Evolutionary conservation across 2,113 vertebrate genomes (phyloP).

Genomic region (Panthera uncia): DNA sequence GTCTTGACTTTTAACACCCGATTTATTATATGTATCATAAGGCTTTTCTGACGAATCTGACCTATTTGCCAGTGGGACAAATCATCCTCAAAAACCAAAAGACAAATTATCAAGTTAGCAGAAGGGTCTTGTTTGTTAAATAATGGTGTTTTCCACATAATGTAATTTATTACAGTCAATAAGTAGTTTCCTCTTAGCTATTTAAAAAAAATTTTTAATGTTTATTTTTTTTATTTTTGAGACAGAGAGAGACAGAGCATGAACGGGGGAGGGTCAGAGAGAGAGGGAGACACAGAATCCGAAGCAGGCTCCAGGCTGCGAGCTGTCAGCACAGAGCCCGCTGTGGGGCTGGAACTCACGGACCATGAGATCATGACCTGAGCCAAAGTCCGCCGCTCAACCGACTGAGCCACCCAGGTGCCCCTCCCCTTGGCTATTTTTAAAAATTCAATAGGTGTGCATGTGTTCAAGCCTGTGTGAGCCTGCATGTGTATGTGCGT

Average conservation of each 20-base stretch:
- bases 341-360: no score
- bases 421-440: background rate
- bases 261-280: no score
- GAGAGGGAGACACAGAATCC: no score
- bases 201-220: background rate
- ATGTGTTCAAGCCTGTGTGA: background rate
- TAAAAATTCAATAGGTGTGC: background rate
- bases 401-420: no score
- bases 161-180: background rate
- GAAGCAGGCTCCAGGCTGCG: no score
- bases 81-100: constrained; percentile 1
- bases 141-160: background rate
- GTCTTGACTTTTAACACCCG: background rate
- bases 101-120: background rate
- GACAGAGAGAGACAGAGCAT: no score
- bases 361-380: no score
- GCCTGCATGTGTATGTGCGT: no score
- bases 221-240: no score
- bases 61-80: background rate
- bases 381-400: no score
- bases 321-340: no score
- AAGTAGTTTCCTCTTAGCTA: background rate
- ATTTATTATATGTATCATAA: background rate
- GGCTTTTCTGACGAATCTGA: background rate
- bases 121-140: background rate